These are phyloP conservation scores for Diaperis boleti DNA, from an alignment of 2,888 invertebrate genomes.

Conservation along the genomic window DNA sequence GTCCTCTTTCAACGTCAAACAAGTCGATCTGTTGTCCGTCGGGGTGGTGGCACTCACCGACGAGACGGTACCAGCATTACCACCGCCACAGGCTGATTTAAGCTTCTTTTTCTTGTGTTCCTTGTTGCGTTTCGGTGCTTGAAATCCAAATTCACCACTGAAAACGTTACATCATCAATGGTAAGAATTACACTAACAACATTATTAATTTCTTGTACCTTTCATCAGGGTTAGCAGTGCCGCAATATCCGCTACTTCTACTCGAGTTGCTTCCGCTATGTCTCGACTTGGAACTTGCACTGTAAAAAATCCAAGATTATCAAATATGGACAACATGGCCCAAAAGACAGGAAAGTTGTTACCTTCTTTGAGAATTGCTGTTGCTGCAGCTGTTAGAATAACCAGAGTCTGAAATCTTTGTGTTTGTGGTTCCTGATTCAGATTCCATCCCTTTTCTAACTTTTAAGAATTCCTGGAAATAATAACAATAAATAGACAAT, in stretches of 20 bases:
- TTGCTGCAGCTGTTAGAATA: conserved; percentile 87
- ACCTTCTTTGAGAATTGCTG: conserved; percentile 87
- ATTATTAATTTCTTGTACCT: conserved; percentile 52
- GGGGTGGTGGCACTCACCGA: conserved; percentile 40
- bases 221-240: conserved; percentile 69
- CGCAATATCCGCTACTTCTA: conserved; percentile 85
- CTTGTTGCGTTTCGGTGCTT: conserved; percentile 70
- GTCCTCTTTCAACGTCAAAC: conserved; percentile 38
- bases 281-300: conserved; percentile 83
- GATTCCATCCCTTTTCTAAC: conserved; percentile 62
- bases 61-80: conserved; percentile 33
- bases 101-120: conserved; percentile 74
- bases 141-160: conserved; percentile 65
- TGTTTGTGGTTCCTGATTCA: conserved; percentile 71
- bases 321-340: conserved; percentile 31
- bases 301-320: conserved; percentile 57
- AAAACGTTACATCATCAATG: not conserved
- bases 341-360: no score
- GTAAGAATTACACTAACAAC: not conserved
- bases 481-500: no score
- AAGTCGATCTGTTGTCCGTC: conserved; percentile 41
- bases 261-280: conserved; percentile 83
- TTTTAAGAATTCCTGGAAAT: not conserved
- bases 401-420: conserved; percentile 83
- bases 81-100: conserved; percentile 56